These are phyloP conservation scores for Limnothrissa miodon DNA, from an alignment of 2,113 vertebrate species.

Conservation along the genomic window DNA sequence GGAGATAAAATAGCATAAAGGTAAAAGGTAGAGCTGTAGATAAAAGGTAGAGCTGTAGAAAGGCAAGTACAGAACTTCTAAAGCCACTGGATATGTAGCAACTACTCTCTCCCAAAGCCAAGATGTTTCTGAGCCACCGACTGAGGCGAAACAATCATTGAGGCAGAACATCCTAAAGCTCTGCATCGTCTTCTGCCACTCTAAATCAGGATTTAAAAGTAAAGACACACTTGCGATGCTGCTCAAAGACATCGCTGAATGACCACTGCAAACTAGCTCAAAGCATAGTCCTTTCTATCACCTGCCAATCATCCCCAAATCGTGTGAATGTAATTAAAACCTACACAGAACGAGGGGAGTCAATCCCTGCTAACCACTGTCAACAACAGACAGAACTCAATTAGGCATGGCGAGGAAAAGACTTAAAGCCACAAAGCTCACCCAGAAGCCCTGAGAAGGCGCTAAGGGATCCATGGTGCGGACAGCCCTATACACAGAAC, in stretches of 20 bases:
- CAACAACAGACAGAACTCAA: slow-evolving; percentile 24
- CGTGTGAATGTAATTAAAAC: slow-evolving; percentile 44
- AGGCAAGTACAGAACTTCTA: background rate
- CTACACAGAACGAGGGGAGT: slow-evolving; percentile 37
- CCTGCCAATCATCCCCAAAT: slow-evolving; percentile 50
- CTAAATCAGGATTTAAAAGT: background rate
- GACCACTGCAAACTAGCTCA: background rate
- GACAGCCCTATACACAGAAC: background rate
- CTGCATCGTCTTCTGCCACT: background rate
- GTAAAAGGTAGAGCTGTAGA: background rate
- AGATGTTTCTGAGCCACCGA: background rate
- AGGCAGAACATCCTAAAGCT: background rate
- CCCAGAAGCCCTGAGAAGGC: background rate
- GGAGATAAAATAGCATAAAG: background rate
- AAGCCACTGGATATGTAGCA: background rate
- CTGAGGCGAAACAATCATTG: background rate
- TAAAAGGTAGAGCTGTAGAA: too few relatives aligned
- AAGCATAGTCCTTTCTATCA: background rate
- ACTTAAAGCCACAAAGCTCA: slow-evolving; percentile 1
- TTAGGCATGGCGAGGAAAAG: slow-evolving; percentile 32
- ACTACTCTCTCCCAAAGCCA: background rate
- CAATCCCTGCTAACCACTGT: slow-evolving; percentile 14
- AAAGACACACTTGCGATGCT: background rate
- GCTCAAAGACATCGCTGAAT: background rate
- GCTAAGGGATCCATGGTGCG: background rate